These are phyloP conservation scores for Bolinopsis microptera DNA, from an alignment of 37 sponge, comb jelly and placozoan species.

Conservation along the genomic window DNA sequence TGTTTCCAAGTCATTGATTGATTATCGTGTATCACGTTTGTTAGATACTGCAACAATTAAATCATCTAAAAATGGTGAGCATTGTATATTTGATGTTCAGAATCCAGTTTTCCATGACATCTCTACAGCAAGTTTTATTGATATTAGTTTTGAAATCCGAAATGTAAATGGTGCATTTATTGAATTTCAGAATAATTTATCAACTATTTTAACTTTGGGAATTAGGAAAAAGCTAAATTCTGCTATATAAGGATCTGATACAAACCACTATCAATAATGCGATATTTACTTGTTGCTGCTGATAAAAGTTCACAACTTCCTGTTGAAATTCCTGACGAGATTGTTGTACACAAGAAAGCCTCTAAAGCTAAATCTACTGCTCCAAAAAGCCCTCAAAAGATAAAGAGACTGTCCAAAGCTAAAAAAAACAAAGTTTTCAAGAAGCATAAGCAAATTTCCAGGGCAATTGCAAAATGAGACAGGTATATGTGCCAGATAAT, in stretches of 20 bases:
- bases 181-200: neutral
- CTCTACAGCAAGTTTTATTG: slow-evolving; percentile 7
- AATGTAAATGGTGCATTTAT: neutral
- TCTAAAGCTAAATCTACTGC: neutral
- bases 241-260: neutral
- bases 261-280: neutral
- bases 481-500: slow-evolving; percentile 14
- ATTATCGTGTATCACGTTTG: slow-evolving; percentile 1
- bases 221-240: neutral
- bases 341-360: neutral
- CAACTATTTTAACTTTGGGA: slow-evolving; percentile 37
- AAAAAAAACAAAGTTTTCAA: neutral
- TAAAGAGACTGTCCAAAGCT: neutral
- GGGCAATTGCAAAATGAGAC: slow-evolving; percentile 16
- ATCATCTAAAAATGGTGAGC: neutral
- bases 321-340: slow-evolving; percentile 23
- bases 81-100: neutral
- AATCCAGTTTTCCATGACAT: slow-evolving; percentile 21
- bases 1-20: slow-evolving; percentile 32
- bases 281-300: slow-evolving; percentile 17
- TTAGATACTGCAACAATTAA: neutral
- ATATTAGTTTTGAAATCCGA: slow-evolving; percentile 2
- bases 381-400: neutral
- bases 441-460: neutral
- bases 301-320: neutral